Evolutionary conservation across 1,140 invertebrate genomes (phyloP).

Genomic region (Penaeus japonicus): DNA sequence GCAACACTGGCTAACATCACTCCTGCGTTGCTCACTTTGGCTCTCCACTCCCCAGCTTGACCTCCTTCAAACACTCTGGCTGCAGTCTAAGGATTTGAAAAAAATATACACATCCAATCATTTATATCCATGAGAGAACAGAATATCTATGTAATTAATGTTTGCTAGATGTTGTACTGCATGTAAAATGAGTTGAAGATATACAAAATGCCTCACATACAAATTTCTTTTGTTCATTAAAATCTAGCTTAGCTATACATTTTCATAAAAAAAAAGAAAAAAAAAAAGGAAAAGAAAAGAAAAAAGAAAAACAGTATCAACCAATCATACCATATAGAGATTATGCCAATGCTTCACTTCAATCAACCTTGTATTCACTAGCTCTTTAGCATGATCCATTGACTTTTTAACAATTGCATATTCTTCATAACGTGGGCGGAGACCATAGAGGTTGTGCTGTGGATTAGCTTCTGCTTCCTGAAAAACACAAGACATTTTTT

Average conservation of each 20-base stretch:
- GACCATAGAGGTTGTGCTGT: conserved; percentile 62
- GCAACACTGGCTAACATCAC: conserved; percentile 72
- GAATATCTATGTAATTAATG: too few species aligned
- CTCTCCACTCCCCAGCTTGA: conserved; percentile 76
- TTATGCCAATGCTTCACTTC: conserved; percentile 66
- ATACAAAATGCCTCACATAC: too few species aligned
- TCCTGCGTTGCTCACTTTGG: conserved; percentile 71
- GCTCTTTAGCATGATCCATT: conserved; percentile 38
- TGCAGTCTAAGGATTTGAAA: conserved; percentile 64
- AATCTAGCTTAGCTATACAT: too few species aligned
- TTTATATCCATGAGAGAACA: too few species aligned
- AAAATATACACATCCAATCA: not conserved
- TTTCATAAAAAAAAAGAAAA: too few species aligned
- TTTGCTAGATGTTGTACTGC: too few species aligned
- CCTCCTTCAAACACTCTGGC: conserved; percentile 73
- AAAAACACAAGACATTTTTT: not conserved
- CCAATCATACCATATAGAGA: conserved; percentile 71
- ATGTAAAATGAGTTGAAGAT: too few species aligned
- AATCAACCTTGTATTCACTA: conserved; percentile 44
- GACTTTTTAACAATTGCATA: conserved; percentile 50
- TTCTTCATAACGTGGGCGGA: conserved; percentile 63
- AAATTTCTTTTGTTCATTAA: too few species aligned
- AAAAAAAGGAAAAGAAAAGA: too few species aligned
- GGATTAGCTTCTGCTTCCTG: conserved; percentile 64
- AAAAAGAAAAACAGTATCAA: too few species aligned